A percentile compares a stretch with the other conserved stretches of the same genome.
Conservation (phyloP, 1,140 invertebrate species). For the Helicoverpa armigera region DNA sequence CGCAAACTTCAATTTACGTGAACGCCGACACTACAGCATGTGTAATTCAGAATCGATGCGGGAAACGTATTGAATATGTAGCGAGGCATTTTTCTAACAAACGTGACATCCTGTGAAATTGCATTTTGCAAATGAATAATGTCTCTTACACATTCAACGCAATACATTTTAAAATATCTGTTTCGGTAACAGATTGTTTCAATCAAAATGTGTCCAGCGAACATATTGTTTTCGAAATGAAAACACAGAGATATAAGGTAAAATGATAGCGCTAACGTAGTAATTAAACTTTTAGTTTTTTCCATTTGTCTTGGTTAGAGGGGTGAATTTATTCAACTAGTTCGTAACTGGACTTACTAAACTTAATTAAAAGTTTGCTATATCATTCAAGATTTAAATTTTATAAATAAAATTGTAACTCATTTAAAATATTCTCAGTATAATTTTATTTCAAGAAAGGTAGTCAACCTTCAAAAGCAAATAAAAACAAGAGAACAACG, state of each 20-base stretch:
- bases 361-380: conserved; percentile 25
- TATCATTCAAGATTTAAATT: conserved; percentile 10
- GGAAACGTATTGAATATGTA: conserved; percentile 74
- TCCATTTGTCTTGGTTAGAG: conserved; percentile 5
- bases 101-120: conserved; percentile 77
- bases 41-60: conserved; percentile 70
- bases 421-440: no score
- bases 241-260: background rate
- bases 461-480: background rate
- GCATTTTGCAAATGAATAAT: conserved; percentile 69
- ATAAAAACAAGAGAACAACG: background rate
- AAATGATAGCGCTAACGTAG: conserved; percentile 1
- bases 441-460: no score
- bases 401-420: conserved; percentile 1
- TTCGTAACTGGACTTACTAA: conserved; percentile 3
- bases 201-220: conserved; percentile 9
- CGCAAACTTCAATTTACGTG: conserved; percentile 27
- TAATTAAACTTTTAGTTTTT: conserved; percentile 37
- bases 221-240: conserved; percentile 20
- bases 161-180: conserved; percentile 37
- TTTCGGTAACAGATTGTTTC: conserved; percentile 21
- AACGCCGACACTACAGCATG: conserved; percentile 43
- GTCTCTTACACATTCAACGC: conserved; percentile 29
- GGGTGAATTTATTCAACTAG: conserved; percentile 22
- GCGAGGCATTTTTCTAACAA: conserved; percentile 74